Evolutionary conservation across 2,888 invertebrate genomes (phyloP).

Genomic region (Dichetophora obliterata): DNA sequence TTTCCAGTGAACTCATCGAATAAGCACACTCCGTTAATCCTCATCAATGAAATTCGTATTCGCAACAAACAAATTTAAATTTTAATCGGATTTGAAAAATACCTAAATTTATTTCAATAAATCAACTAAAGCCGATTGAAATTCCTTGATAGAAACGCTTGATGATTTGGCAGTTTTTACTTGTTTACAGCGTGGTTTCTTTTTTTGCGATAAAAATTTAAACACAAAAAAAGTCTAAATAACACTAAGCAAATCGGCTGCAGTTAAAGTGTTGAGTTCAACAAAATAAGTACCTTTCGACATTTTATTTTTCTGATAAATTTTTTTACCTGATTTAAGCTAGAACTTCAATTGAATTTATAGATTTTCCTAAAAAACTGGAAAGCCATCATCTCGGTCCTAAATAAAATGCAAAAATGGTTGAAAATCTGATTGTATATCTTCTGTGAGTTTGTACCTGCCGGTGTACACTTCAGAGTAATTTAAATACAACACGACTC

Average conservation of each 20-base stretch:
- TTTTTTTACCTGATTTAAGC: neutral
- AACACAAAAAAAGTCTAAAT: neutral
- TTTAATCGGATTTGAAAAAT: conserved; percentile 21
- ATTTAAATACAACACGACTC: conserved; percentile 27
- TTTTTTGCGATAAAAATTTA: neutral
- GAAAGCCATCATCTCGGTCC: neutral
- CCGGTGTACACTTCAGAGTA: neutral
- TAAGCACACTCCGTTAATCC: too few species aligned
- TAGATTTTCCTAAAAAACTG: neutral
- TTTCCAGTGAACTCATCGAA: too few species aligned
- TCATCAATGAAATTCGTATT: neutral
- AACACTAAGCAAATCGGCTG: too few species aligned
- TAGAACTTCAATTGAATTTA: conserved; percentile 24
- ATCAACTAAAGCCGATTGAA: conserved; percentile 13
- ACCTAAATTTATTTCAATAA: conserved; percentile 4
- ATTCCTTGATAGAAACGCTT: neutral
- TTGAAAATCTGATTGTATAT: conserved; percentile 16
- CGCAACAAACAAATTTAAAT: neutral
- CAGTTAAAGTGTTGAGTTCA: too few species aligned
- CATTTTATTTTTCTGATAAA: neutral
- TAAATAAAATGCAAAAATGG: conserved; percentile 19
- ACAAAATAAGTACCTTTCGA: neutral
- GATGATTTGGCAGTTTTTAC: neutral
- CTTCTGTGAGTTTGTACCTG: neutral
- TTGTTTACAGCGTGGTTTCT: neutral